Conservation (phyloP, 2,888 invertebrate species). For the Cylloceria caligata region DNA sequence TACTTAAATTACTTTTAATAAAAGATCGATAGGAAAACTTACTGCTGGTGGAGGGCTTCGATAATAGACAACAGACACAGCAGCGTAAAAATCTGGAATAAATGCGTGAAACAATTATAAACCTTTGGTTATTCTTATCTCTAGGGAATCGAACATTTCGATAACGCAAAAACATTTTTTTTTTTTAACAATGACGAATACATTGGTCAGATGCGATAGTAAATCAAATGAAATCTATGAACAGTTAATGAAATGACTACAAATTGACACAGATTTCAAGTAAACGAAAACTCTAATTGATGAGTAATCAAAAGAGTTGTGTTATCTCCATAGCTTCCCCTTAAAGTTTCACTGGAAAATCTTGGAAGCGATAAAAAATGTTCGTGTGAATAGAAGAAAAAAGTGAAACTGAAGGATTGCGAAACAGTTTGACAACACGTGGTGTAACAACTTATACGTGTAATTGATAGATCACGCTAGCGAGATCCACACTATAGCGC, state of each 20-base stretch:
- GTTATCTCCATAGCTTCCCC: too few species aligned
- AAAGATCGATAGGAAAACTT: conserved; percentile 27
- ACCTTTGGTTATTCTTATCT: not conserved
- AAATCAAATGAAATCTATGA: too few species aligned
- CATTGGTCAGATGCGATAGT: too few species aligned
- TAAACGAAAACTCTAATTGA: too few species aligned
- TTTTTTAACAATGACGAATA: not conserved
- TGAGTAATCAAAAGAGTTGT: too few species aligned
- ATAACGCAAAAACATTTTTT: too few species aligned
- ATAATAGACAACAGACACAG: conserved; percentile 28
- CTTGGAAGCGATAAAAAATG: not conserved
- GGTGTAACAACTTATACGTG: conserved; percentile 4
- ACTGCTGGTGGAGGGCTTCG: conserved; percentile 46
- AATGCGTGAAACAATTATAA: not conserved
- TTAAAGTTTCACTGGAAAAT: too few species aligned
- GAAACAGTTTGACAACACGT: conserved; percentile 7
- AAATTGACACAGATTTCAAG: too few species aligned
- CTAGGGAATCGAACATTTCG: too few species aligned
- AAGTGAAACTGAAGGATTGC: not conserved
- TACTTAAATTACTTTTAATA: not conserved
- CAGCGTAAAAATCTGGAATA: conserved; percentile 43
- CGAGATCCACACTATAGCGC: not conserved
- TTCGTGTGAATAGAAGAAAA: not conserved
- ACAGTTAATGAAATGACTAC: too few species aligned
- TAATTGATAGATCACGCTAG: conserved; percentile 52